These are phyloP conservation scores for Euwallacea fornicatus DNA, from an alignment of 1,140 invertebrate species.

Conservation along the genomic window DNA sequence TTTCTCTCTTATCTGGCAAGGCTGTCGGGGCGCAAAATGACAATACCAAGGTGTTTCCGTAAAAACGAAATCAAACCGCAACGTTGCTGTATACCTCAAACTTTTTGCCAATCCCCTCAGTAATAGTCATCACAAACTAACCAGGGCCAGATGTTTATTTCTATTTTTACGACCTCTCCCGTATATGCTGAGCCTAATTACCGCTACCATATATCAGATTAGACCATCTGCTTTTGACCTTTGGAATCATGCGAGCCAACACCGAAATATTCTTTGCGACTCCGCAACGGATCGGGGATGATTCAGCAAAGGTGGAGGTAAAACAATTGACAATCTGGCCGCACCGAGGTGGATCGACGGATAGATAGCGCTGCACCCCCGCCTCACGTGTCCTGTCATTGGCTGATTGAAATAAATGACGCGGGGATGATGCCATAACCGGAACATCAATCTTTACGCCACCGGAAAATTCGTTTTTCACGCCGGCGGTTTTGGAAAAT, in stretches of 20 bases:
- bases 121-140: not conserved
- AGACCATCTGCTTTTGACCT: conserved; percentile 19
- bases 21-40: no score
- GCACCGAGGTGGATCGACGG: not conserved
- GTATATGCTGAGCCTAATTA: conserved; percentile 11
- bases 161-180: conserved; percentile 17
- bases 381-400: not conserved
- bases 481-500: not conserved
- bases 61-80: no score
- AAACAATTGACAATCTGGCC: conserved; percentile 4
- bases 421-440: conserved; percentile 3
- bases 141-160: conserved; percentile 12
- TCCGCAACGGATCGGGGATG: not conserved
- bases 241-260: not conserved
- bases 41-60: no score
- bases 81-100: no score
- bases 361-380: conserved; percentile 4
- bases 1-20: no score
- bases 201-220: conserved; percentile 7
- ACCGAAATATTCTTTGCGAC: not conserved
- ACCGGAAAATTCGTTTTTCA: conserved; percentile 9
- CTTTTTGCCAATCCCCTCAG: no score
- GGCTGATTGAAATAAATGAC: conserved; percentile 14
- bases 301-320: not conserved
- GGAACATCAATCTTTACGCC: conserved; percentile 10